Percentiles rank a stretch among this genome's conserved stretches.
These are phyloP conservation scores for Drosophila repleta DNA, from an alignment of 1,140 invertebrate genomes.

Conservation along the genomic window DNA sequence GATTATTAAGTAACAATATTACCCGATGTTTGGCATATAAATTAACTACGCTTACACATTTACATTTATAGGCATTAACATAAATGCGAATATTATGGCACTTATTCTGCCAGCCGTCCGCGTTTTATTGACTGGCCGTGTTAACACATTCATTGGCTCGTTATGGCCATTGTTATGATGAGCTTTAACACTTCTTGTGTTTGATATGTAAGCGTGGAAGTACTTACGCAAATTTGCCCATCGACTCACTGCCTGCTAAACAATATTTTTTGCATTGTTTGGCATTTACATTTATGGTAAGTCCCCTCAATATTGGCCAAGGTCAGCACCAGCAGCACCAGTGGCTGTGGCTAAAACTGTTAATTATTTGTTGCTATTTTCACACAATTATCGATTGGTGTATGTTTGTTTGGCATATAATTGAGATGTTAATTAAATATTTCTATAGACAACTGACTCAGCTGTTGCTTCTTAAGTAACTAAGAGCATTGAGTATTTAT, in stretches of 20 bases:
- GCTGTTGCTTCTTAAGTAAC: slow-evolving; percentile 5
- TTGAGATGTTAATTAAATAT: slow-evolving; percentile 11
- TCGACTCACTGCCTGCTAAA: slow-evolving; percentile 2
- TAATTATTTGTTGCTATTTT: slow-evolving; percentile 43
- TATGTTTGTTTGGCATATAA: slow-evolving; percentile 15
- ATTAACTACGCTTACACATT: slow-evolving; percentile 27
- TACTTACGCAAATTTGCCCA: slow-evolving; percentile 60
- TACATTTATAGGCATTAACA: slow-evolving; percentile 13
- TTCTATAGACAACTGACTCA: slow-evolving; percentile 21
- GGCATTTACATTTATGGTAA: slow-evolving; percentile 57
- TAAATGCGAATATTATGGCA: slow-evolving; percentile 40
- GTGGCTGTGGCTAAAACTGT: slow-evolving; percentile 13
- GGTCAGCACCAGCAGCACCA: slow-evolving; percentile 31
- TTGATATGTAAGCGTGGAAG: slow-evolving; percentile 46
- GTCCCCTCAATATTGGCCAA: slow-evolving; percentile 63
- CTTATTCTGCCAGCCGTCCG: slow-evolving; percentile 32
- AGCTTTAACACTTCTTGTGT: slow-evolving; percentile 52
- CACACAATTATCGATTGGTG: slow-evolving; percentile 27
- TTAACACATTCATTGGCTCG: slow-evolving; percentile 55
- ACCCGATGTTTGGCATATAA: slow-evolving; percentile 66
- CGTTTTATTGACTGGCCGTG: slow-evolving; percentile 62
- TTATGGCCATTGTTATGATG: slow-evolving; percentile 75
- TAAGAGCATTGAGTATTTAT: neutral
- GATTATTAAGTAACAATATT: slow-evolving; percentile 9
- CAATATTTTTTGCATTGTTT: slow-evolving; percentile 61